These are phyloP conservation scores for Herpailurus yagouaroundi DNA, from an alignment of 2,113 vertebrate genomes.

Conservation along the genomic window DNA sequence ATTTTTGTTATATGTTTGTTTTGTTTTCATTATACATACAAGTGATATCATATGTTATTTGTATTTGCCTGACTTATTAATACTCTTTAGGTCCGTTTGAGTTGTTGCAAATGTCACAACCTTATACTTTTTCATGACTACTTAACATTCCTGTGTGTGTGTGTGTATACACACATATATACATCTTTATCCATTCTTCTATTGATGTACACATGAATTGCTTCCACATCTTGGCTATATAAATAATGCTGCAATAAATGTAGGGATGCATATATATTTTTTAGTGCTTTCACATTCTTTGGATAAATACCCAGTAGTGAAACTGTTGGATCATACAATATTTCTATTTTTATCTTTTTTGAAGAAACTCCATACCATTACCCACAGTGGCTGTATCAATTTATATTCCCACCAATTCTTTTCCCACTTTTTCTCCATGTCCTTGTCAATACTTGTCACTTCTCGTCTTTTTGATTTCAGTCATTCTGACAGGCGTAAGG, in stretches of 20 bases:
- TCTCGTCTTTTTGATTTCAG: not conserved
- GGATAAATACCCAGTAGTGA: not conserved
- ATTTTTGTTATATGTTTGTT: not conserved
- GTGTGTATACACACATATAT: not conserved
- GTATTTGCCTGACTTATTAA: not conserved
- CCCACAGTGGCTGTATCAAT: not conserved
- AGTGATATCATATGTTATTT: not conserved
- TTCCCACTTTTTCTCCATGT: not conserved
- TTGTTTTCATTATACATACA: not conserved
- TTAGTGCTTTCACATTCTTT: not conserved
- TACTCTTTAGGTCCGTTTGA: not conserved
- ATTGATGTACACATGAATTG: not conserved
- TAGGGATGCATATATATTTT: not conserved
- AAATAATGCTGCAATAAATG: not conserved
- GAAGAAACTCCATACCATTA: not conserved
- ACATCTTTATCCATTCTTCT: not conserved
- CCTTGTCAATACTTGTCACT: not conserved
- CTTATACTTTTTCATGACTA: not conserved
- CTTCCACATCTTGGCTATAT: not conserved
- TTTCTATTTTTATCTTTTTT: not conserved
- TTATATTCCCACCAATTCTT: not conserved
- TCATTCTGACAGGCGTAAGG: not conserved
- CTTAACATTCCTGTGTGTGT: not conserved
- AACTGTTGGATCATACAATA: not conserved
- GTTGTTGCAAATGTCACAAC: not conserved